phyloP scores from a whole-genome alignment of 2,113 vertebrate genomes.

The Progne subis region DNA sequence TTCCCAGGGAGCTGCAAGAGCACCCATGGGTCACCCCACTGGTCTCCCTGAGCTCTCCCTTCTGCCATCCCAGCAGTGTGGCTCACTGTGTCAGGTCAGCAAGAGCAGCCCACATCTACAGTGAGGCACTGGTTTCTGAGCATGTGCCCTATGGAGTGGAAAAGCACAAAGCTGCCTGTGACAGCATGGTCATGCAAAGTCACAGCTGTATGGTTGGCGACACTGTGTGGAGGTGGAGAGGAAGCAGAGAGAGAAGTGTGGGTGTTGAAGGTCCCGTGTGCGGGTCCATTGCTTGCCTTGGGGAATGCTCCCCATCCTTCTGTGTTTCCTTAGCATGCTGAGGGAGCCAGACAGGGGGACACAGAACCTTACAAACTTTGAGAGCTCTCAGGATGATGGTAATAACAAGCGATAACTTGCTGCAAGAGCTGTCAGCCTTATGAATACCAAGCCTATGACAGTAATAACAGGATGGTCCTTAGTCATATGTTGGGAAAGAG shows the following conservation, averaged over 20 bases:
- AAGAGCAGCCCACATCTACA: background rate
- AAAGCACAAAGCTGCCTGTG: background rate
- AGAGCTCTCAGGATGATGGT: background rate
- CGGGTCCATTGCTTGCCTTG: background rate
- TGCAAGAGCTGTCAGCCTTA: slow-evolving; percentile 19
- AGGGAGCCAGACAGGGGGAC: background rate
- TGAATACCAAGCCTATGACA: background rate
- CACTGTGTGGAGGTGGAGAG: background rate
- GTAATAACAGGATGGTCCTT: background rate
- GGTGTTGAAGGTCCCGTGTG: background rate
- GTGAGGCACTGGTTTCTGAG: background rate
- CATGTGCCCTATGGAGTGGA: background rate
- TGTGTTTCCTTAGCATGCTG: background rate
- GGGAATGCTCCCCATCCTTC: background rate
- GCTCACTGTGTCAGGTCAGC: fast-evolving
- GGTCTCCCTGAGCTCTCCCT: background rate
- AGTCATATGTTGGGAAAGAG: background rate
- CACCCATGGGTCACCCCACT: background rate
- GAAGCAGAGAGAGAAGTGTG: background rate
- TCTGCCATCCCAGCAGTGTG: background rate
- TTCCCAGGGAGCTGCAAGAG: background rate
- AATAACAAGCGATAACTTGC: background rate
- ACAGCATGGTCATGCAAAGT: background rate
- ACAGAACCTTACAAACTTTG: background rate
- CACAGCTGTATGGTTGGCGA: background rate